Conservation (phyloP, 2,888 invertebrate genomes). For the Platycheirus rosarum region DNA sequence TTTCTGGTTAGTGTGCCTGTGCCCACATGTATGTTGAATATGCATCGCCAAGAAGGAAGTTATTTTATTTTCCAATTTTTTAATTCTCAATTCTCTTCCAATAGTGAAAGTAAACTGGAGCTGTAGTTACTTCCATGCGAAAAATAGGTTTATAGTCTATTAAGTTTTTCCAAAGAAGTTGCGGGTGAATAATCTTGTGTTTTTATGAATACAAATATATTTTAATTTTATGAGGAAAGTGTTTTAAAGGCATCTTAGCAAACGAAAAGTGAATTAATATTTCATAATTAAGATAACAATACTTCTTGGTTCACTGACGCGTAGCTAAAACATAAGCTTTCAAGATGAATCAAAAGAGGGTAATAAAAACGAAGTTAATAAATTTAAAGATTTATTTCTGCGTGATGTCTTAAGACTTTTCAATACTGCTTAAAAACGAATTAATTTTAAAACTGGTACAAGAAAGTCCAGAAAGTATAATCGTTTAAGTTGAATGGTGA, state of each 20-base stretch:
- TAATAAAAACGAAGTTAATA: too few relatives aligned
- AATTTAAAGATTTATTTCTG: too few relatives aligned
- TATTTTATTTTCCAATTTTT: background rate
- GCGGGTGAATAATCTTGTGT: background rate
- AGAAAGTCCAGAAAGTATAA: too few relatives aligned
- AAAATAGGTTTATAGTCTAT: background rate
- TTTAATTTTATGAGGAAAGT: background rate
- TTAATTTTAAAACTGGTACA: too few relatives aligned
- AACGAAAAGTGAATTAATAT: background rate
- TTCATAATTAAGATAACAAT: background rate
- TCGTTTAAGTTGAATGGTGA: too few relatives aligned
- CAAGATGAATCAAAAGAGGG: too few relatives aligned
- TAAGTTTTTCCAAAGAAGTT: background rate
- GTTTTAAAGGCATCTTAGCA: background rate
- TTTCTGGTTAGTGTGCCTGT: background rate
- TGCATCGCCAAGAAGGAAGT: background rate
- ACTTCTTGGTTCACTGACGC: background rate
- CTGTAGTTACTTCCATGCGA: background rate
- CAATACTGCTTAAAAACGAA: too few relatives aligned
- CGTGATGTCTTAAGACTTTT: too few relatives aligned
- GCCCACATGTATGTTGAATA: background rate
- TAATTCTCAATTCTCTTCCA: background rate
- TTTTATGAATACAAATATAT: background rate
- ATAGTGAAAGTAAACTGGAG: background rate
- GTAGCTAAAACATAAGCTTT: background rate